Base-by-base conservation (phyloP, 2,113 vertebrate species). In the Bujurquina vittata region DNA sequence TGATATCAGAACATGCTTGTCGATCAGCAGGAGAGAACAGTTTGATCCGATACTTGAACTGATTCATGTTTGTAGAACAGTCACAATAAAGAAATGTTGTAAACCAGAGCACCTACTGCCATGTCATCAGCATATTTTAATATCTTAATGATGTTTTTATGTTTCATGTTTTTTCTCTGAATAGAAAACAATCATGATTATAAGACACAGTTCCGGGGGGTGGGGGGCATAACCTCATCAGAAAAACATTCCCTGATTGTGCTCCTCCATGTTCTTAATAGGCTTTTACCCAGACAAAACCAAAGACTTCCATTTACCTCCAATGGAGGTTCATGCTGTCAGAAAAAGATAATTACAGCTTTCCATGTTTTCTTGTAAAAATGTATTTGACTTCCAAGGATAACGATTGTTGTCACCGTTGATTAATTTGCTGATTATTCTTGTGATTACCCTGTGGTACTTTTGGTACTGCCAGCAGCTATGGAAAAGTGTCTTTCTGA, bases 181-280 rank as follows among this genome's bases (percentile, higher is more conserved):
- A 62, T 46, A 61, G 46, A 60, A 62, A 75, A 56, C 62, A 83
- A 57, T 78, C 65, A 35, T 7, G 59, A 55, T 58, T 33, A 77
- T 63, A 78, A 72, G 60, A 56, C 61, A 10, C 43, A 10, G 49
- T 29, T 77, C 35, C 37, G 26, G 26, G 26, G 26, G 26, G 26
- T 2, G 61, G 83, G 84, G 56, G 59, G 82, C 80, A 87, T 74
- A 89, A 83, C 75, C 74, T 91, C 67, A 88, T 92, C 83, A 90
- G 81, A 86, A 46, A 75, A 81, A n/a, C 14, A 3, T 65, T 72
- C 81, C 75, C 7, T 73, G n/a, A 43, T 61, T 63, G 52, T 40
- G 4, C 76, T 60, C 18, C 74, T 69, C 22, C 59, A 58, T 59
- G 46, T 72, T 74, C 26, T 40, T 54, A 60, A 87, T 73, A 81